Evolutionary conservation across 1,140 invertebrate genomes (phyloP).

Genomic region (Plectrocnemia conspersa): DNA sequence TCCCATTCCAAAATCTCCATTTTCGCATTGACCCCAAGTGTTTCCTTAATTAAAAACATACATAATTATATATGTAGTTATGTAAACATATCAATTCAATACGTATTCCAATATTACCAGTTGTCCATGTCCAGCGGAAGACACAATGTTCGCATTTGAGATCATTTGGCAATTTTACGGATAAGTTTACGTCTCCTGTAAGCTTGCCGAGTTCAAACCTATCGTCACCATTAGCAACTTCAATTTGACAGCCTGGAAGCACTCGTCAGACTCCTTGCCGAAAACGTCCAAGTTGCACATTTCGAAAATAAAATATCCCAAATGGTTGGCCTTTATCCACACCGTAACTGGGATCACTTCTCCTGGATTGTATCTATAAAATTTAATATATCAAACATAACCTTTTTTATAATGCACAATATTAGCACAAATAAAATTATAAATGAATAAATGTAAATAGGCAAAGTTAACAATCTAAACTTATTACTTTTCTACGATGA

Average conservation of each 20-base stretch:
- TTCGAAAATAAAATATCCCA: slow-evolving; percentile 50
- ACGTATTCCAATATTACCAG: slow-evolving; percentile 33
- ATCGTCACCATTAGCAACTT: slow-evolving; percentile 39
- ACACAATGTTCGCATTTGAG: slow-evolving; percentile 56
- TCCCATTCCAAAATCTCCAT: slow-evolving; percentile 46
- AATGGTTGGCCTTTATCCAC: slow-evolving; percentile 48
- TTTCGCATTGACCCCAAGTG: slow-evolving; percentile 53
- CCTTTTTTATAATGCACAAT: too few relatives aligned
- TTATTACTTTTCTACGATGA: slow-evolving; percentile 43
- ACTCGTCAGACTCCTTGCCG: slow-evolving; percentile 48
- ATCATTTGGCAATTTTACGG: slow-evolving; percentile 42
- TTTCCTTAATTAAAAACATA: slow-evolving; percentile 42
- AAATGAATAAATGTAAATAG: background rate
- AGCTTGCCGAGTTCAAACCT: slow-evolving; percentile 15
- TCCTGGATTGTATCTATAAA: slow-evolving; percentile 36
- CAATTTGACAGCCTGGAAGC: slow-evolving; percentile 47
- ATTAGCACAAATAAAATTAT: too few relatives aligned
- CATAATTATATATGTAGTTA: background rate
- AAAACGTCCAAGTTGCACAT: slow-evolving; percentile 45
- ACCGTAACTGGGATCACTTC: slow-evolving; percentile 39
- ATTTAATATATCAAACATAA: background rate
- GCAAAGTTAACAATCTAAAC: background rate
- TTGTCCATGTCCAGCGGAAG: slow-evolving; percentile 58
- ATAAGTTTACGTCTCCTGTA: background rate
- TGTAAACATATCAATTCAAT: background rate